Base-by-base conservation (phyloP, 2,888 invertebrate species). In the Noctuana brunneofusca region DNA sequence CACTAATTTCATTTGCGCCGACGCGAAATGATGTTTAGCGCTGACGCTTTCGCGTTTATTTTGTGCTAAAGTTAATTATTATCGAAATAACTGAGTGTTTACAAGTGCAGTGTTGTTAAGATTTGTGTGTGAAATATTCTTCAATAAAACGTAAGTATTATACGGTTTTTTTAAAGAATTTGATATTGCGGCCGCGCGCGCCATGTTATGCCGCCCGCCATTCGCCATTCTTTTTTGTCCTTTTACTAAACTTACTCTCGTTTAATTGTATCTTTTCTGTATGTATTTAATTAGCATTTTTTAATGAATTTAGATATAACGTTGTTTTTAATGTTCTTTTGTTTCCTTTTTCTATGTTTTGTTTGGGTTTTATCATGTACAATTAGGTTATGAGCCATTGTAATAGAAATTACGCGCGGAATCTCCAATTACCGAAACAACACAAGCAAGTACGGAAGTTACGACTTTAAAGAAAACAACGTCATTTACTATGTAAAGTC, bases 191-290 rank as follows among this genome's bases (percentile, higher is more conserved):
- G 59, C 57, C 67, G 66, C 83, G 82, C 86, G 85, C 88, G 43
- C 43, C 43, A 43, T 86, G 86, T 86, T 82, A 78, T 76, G 80
- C 81, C 81, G 86, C 88, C 88, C 87, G 88, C 89, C 87, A 89
- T 87, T 80, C 79, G n/a, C n/a, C n/a, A n/a, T n/a, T n/a, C n/a
- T n/a, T 74, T 24, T 75, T 74, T 50, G 50, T 56, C 56, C 69
- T 70, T 70, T 71, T 76, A 76, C 77, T 24, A 11, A 14, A 20
- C 35, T 22, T 14, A n/a, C 11, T 32, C 12, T 41, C 41, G 22
- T 46, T 46, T 32, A 22, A 38, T 52, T 24, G 49, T 6, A 4
- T 14, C 4, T 14, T 18, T 3, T 18, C 18, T 32, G 1, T 18
- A 8, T 11, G 1, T 46, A 16, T 46, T 35, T 35, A 2, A 35